phyloP scores from a whole-genome alignment of 2,888 invertebrate species.

The Nipponacmea schrenckii region DNA sequence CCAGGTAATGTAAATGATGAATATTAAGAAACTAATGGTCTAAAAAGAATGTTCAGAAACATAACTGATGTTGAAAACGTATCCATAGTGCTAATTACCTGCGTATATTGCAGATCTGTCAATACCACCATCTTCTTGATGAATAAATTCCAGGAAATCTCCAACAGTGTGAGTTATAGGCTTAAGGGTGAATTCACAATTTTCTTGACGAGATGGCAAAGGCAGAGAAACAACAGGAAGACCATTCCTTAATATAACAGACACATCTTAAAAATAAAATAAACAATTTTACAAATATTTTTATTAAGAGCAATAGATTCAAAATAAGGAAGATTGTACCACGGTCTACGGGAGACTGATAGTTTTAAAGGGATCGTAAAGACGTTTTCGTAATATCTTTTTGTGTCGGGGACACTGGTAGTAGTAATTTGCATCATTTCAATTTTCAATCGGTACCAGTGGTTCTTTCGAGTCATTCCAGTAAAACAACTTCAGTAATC shows the following conservation, averaged over 20 bases:
- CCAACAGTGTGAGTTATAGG: conserved; percentile 93
- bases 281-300: neutral
- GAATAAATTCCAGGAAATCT: conserved; percentile 87
- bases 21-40: neutral
- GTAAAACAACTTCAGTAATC: no score
- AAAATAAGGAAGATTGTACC: neutral
- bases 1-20: no score
- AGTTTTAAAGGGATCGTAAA: no score
- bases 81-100: conserved; percentile 65
- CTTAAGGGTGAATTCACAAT: conserved; percentile 90
- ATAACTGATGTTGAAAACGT: no score
- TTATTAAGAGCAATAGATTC: neutral
- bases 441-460: no score
- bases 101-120: conserved; percentile 86
- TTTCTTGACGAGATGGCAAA: conserved; percentile 89
- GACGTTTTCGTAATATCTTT: no score
- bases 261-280: conserved; percentile 55
- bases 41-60: no score
- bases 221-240: conserved; percentile 92
- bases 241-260: conserved; percentile 80
- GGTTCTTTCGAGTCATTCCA: no score
- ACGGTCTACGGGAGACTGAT: no score
- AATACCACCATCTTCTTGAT: conserved; percentile 89
- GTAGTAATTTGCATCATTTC: no score
- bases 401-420: no score